Conservation (phyloP, 2,113 vertebrate genomes). For the Tympanuchus pallidicinctus region DNA sequence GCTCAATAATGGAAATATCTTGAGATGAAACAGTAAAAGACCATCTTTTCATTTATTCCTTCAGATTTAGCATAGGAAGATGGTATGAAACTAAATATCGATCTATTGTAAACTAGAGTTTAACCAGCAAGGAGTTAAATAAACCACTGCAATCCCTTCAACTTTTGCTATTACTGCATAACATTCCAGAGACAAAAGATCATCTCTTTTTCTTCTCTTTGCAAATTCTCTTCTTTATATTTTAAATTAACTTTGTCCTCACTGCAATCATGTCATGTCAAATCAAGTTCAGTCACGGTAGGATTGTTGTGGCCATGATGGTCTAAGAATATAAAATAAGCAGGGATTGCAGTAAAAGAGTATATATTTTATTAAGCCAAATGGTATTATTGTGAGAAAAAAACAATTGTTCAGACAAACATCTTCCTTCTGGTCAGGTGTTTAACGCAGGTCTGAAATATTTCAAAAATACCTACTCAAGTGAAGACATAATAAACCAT, state of each 20-base stretch:
- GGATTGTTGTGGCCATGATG: not conserved
- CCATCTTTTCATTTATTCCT: not conserved
- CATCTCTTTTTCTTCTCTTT: not conserved
- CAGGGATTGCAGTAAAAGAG: not conserved
- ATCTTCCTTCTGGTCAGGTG: not conserved
- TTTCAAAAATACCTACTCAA: not conserved
- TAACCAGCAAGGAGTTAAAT: not conserved
- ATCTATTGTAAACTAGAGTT: not conserved
- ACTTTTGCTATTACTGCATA: not conserved
- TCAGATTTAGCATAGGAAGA: not conserved
- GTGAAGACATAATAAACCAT: not conserved
- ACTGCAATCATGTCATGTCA: not conserved
- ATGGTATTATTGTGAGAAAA: not conserved
- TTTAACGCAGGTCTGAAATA: not conserved
- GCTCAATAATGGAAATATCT: not conserved
- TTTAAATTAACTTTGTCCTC: constrained; percentile 21
- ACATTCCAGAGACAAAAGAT: not conserved
- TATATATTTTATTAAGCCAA: not conserved
- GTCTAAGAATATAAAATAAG: not conserved
- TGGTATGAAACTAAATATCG: not conserved
- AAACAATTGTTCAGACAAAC: not conserved
- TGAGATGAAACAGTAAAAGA: not conserved
- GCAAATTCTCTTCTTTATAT: not conserved
- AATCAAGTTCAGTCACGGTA: constrained; percentile 24
- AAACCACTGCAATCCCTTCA: not conserved